These are phyloP conservation scores for Acrocephalus kingi DNA, from an alignment of 2,113 vertebrate species.

Conservation along the genomic window DNA sequence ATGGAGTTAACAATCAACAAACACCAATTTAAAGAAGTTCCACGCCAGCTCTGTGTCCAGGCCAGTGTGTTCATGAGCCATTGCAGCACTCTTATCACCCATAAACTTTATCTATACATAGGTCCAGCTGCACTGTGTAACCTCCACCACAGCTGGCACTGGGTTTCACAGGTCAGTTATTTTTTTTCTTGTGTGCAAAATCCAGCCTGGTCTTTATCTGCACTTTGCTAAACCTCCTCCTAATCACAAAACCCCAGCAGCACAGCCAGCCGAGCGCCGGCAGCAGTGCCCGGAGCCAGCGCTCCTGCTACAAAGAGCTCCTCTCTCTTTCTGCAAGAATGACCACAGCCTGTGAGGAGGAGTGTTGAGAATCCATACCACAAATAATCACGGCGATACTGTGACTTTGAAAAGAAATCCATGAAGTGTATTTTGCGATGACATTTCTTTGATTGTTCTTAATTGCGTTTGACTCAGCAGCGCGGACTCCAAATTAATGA, in stretches of 20 bases:
- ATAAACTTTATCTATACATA: not conserved
- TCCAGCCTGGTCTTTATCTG: slow-evolving; percentile 21
- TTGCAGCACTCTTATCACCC: not conserved
- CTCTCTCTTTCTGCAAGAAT: not conserved
- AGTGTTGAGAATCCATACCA: not conserved
- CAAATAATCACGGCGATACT: not conserved
- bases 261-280: not conserved
- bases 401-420: not conserved
- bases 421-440: not conserved
- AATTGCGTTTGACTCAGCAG: slow-evolving; percentile 29
- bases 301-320: not conserved
- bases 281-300: not conserved
- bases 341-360: not conserved
- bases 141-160: not conserved
- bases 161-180: not conserved
- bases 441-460: slow-evolving; percentile 49
- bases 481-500: slow-evolving; percentile 39
- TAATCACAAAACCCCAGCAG: not conserved
- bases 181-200: not conserved
- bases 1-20: not conserved
- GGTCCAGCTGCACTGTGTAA: not conserved
- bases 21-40: not conserved
- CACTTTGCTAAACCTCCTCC: not conserved
- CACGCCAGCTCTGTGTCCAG: not conserved
- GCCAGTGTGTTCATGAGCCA: not conserved